phyloP scores from a whole-genome alignment of 2,797 vertebrate genomes.

The Cynopterus sphinx region DNA sequence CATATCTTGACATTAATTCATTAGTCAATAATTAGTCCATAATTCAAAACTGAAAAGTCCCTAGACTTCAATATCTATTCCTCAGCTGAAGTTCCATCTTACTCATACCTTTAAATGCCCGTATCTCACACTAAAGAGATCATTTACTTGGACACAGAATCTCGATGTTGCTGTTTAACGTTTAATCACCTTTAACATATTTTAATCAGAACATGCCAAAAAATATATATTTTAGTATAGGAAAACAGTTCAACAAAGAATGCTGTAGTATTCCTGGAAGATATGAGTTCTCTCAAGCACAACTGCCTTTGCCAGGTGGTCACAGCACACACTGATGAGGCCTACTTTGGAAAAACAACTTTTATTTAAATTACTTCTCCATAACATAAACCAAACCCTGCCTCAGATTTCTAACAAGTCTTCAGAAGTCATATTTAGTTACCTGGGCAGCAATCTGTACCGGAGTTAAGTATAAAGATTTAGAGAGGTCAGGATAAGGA shows the following conservation, averaged over 20 bases:
- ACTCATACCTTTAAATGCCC: neutral
- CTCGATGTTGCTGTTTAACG: neutral
- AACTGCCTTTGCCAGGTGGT: slow-evolving; percentile 45
- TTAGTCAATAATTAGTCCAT: neutral
- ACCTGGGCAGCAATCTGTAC: neutral
- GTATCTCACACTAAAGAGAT: neutral
- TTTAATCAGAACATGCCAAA: neutral
- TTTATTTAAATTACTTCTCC: slow-evolving; percentile 41
- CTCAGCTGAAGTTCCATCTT: neutral
- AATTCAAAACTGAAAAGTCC: neutral
- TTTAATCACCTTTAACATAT: neutral
- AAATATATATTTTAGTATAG: neutral
- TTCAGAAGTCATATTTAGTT: neutral
- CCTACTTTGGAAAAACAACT: neutral
- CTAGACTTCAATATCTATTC: neutral
- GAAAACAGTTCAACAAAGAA: neutral
- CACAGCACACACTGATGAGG: slow-evolving; percentile 58
- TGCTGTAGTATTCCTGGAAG: neutral
- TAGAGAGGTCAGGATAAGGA: neutral
- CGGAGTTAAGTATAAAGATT: neutral
- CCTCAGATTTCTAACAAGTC: neutral
- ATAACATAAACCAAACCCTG: neutral
- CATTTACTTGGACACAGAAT: neutral
- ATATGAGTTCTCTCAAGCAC: neutral
- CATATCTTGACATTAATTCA: neutral